Conservation (phyloP, 2,888 invertebrate genomes). For the Drosophila quasianomalipes region DNA sequence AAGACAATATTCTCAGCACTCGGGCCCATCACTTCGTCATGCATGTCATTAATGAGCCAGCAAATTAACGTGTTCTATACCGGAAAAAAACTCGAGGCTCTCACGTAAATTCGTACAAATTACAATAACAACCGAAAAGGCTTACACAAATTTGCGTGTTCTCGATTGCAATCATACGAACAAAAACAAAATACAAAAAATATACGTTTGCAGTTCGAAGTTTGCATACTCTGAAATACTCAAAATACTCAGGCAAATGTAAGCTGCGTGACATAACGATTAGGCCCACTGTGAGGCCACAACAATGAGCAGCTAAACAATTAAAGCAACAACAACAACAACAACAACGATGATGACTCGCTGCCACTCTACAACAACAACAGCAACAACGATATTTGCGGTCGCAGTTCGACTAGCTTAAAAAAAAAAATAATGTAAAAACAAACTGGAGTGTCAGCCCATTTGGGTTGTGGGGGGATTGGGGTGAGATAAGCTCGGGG, state of each 20-base stretch:
- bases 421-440: conserved; percentile 4
- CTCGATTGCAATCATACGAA: conserved; percentile 44
- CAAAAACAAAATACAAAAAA: conserved; percentile 5
- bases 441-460: conserved; percentile 10
- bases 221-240: conserved; percentile 1
- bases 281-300: conserved; percentile 9
- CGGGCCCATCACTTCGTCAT: conserved; percentile 46
- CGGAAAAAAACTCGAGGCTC: conserved; percentile 65
- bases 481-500: background rate
- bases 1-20: background rate
- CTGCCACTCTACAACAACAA: conserved; percentile 29
- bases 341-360: conserved; percentile 59
- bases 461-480: too few relatives aligned
- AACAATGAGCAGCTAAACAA: conserved; percentile 56
- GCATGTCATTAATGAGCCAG: conserved; percentile 64
- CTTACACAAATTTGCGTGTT: conserved; percentile 67
- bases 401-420: conserved; percentile 30
- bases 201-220: background rate
- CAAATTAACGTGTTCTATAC: conserved; percentile 77
- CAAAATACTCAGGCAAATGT: too few relatives aligned
- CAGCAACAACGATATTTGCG: conserved; percentile 21
- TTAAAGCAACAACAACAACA: conserved; percentile 51
- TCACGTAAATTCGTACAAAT: conserved; percentile 43
- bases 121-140: conserved; percentile 40
- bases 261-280: background rate